Conservation (phyloP, 2,797 vertebrate species). For the Periophthalmus magnuspinnatus region DNA sequence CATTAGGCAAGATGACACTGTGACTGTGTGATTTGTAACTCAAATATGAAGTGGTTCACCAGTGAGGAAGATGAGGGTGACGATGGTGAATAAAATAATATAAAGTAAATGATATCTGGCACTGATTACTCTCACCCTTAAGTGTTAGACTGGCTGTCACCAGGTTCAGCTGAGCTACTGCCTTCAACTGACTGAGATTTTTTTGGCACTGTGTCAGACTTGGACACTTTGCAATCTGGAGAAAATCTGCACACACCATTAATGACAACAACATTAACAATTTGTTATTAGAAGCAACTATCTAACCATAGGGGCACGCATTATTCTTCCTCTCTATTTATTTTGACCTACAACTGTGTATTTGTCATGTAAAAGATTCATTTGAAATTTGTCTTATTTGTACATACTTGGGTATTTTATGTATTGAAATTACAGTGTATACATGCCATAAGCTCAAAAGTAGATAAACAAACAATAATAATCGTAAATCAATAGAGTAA, state of each 20-base stretch:
- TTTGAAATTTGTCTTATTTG: neutral
- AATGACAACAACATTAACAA: constrained; percentile 5
- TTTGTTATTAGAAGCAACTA: neutral
- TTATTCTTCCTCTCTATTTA: neutral
- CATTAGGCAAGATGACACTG: constrained; percentile 12
- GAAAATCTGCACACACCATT: constrained; percentile 67
- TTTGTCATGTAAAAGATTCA: too few species aligned
- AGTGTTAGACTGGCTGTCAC: constrained; percentile 68
- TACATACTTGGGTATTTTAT: neutral
- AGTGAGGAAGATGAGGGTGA: constrained; percentile 46
- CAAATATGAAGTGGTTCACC: constrained; percentile 16
- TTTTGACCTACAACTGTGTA: too few species aligned
- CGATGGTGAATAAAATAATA: constrained; percentile 36
- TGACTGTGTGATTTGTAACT: constrained; percentile 9
- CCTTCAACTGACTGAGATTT: constrained; percentile 71
- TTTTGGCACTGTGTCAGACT: constrained; percentile 66
- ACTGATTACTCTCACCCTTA: constrained; percentile 72
- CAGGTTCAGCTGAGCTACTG: constrained; percentile 65
- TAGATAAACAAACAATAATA: neutral
- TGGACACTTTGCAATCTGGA: constrained; percentile 70
- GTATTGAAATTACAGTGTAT: neutral
- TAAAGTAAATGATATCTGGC: constrained; percentile 43
- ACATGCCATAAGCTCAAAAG: neutral
- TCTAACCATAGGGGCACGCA: neutral
- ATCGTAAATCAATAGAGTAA: neutral